These are phyloP conservation scores for Daboia siamensis DNA, from an alignment of 2,113 vertebrate genomes.

Conservation along the genomic window DNA sequence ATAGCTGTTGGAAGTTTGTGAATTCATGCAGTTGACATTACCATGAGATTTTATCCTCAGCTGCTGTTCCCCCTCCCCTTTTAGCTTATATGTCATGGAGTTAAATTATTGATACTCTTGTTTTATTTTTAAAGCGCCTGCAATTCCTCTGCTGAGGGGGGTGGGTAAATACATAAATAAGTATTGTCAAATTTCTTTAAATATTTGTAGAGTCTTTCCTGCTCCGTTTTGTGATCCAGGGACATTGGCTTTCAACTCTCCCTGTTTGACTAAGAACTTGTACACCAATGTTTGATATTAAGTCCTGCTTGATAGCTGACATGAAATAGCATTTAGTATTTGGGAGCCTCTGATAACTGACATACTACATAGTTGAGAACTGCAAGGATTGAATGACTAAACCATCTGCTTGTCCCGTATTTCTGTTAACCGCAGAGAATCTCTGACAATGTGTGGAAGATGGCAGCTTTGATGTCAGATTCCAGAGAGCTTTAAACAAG, in stretches of 20 bases:
- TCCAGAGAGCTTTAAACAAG: not conserved
- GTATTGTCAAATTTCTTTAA: not conserved
- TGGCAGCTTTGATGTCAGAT: not conserved
- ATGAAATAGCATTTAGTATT: not conserved
- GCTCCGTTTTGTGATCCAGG: not conserved
- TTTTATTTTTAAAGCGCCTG: not conserved
- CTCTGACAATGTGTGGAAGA: not conserved
- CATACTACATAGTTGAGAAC: not conserved
- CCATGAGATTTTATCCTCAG: not conserved
- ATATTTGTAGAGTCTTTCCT: not conserved
- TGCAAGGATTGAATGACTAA: not conserved
- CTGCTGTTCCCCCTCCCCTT: not conserved
- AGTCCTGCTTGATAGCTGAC: not conserved
- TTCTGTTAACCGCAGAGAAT: not conserved
- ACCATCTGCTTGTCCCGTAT: not conserved
- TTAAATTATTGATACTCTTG: not conserved
- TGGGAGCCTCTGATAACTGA: not conserved
- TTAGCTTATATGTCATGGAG: not conserved
- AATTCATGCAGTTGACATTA: not conserved
- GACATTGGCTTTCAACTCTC: not conserved
- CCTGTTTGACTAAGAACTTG: not conserved
- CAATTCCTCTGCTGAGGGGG: not conserved
- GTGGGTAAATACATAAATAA: not conserved
- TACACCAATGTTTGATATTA: not conserved
- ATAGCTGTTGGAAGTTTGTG: not conserved